Percentiles rank a stretch among this genome's conserved stretches.
Conservation (phyloP, 2,113 vertebrate species). For the Gracilinanus agilis region DNA sequence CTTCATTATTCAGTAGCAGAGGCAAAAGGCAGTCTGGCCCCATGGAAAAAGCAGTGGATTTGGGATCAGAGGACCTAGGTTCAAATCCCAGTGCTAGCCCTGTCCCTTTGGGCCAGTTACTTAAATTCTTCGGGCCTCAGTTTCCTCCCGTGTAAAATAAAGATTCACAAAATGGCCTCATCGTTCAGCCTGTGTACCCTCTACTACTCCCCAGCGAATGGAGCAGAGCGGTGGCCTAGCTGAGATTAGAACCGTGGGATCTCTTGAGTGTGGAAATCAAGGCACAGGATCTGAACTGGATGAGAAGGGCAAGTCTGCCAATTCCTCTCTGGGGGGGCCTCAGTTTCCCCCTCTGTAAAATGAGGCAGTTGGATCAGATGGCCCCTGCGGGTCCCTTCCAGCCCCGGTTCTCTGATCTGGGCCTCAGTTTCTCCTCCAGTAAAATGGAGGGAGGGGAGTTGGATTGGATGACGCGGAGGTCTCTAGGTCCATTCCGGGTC, state of each 20-base stretch:
- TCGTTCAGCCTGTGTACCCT: neutral
- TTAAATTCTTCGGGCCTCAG: neutral
- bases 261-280: neutral
- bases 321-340: neutral
- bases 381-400: neutral
- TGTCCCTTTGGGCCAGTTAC: neutral
- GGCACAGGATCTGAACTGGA: accelerated
- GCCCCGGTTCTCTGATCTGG: no score
- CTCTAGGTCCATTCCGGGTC: no score
- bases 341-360: no score
- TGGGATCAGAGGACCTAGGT: neutral
- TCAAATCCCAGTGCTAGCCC: neutral
- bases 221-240: neutral
- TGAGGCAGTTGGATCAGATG: neutral
- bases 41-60: no score
- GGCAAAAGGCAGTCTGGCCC: neutral
- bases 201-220: neutral
- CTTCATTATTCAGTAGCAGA: neutral
- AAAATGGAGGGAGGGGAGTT: accelerated
- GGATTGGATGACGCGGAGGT: neutral
- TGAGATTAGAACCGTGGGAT: neutral
- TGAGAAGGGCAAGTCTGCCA: no score
- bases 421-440: neutral
- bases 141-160: neutral
- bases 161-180: neutral